Conservation (phyloP, 1,140 invertebrate genomes). For the Aethina tumida region DNA sequence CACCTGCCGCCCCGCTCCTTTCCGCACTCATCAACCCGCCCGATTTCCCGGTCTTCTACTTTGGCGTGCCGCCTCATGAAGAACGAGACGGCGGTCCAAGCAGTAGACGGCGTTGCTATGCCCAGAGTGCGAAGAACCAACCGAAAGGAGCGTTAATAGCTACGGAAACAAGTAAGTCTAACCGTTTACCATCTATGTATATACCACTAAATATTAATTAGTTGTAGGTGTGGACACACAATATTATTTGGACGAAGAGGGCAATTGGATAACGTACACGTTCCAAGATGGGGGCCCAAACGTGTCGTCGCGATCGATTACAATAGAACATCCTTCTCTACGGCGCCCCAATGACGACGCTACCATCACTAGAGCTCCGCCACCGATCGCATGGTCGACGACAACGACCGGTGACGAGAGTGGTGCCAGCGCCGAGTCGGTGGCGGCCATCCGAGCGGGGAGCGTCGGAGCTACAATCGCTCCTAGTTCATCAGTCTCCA, state of each 20-base stretch:
- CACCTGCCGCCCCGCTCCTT: constrained; percentile 49
- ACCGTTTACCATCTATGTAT: too few species aligned
- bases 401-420: constrained; percentile 23
- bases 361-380: not conserved
- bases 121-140: constrained; percentile 11
- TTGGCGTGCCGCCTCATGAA: constrained; percentile 3
- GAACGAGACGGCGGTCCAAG: constrained; percentile 12
- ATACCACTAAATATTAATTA: constrained; percentile 30
- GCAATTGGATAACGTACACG: constrained; percentile 70
- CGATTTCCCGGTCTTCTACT: constrained; percentile 24
- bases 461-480: too few species aligned
- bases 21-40: constrained; percentile 51
- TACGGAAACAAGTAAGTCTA: too few species aligned
- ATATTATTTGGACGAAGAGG: constrained; percentile 65
- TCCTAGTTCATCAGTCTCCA: constrained; percentile 18
- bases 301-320: constrained; percentile 32
- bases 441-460: too few species aligned
- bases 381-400: constrained; percentile 1
- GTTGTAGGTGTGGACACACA: constrained; percentile 43
- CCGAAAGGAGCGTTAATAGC: constrained; percentile 31
- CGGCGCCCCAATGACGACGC: constrained; percentile 1
- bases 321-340: not conserved
- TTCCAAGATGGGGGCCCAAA: constrained; percentile 69
- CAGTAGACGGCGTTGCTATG: constrained; percentile 8
- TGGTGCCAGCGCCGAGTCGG: constrained; percentile 23